phyloP scores from a whole-genome alignment of 1,140 invertebrate species.

The Andrena cerasifolii region DNA sequence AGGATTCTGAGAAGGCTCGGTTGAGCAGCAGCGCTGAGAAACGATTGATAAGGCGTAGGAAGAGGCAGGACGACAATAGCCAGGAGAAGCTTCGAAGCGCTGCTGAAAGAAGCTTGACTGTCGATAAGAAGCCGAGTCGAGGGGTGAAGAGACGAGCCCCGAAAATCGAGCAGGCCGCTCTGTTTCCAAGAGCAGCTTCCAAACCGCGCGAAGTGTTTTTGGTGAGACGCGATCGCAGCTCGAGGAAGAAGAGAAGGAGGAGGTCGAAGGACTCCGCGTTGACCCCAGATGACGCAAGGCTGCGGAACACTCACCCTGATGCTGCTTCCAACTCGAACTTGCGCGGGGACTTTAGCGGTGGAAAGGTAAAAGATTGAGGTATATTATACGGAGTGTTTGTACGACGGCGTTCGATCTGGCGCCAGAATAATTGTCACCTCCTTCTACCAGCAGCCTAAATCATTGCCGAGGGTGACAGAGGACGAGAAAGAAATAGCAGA shows the following conservation, averaged over 20 bases:
- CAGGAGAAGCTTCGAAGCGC: background rate
- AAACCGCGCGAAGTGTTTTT: constrained; percentile 41
- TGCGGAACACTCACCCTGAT: background rate
- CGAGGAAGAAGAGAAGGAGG: constrained; percentile 10
- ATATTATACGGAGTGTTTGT: background rate
- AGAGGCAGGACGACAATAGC: constrained; percentile 6
- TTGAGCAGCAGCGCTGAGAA: background rate
- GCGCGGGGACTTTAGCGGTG: background rate
- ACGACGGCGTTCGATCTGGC: too few species aligned
- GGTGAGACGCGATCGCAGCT: constrained; percentile 22
- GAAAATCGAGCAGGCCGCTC: background rate
- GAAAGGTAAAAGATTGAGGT: constrained; percentile 17
- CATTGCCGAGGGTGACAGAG: background rate
- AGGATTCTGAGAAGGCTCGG: background rate
- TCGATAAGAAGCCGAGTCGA: background rate
- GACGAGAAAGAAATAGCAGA: constrained; percentile 18
- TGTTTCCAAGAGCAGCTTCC: background rate
- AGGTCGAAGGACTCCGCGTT: background rate
- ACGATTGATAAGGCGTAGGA: background rate
- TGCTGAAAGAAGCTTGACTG: background rate
- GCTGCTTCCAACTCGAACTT: background rate
- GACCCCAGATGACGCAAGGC: background rate
- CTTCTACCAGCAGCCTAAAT: background rate
- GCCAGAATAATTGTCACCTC: background rate
- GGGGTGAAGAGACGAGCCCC: background rate